Evolutionary conservation across 1,140 invertebrate genomes (phyloP).

Genomic region (Ostrea edulis): DNA sequence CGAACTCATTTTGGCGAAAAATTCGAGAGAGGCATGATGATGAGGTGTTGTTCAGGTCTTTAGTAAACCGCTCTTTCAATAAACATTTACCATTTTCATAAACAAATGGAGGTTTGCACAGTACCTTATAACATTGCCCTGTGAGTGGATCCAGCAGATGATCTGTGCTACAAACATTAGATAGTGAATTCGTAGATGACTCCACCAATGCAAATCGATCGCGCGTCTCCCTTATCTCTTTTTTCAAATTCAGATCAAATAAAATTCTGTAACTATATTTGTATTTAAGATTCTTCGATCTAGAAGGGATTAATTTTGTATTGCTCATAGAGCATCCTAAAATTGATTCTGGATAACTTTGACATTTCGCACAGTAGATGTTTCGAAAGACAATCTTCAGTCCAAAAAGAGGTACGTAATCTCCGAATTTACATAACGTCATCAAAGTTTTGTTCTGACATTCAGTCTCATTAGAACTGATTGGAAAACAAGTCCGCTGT

Average conservation of each 20-base stretch:
- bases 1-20: conserved; percentile 50
- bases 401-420: conserved; percentile 38
- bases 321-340: conserved; percentile 38
- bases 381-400: conserved; percentile 41
- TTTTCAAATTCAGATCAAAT: conserved; percentile 42
- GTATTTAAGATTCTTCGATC: conserved; percentile 27
- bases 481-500: conserved; percentile 46
- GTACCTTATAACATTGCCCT: conserved; percentile 56
- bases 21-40: conserved; percentile 3
- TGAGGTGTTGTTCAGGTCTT: neutral
- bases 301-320: conserved; percentile 4
- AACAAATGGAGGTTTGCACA: conserved; percentile 49
- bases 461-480: neutral
- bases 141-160: conserved; percentile 65
- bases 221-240: neutral
- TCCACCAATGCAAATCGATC: neutral
- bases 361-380: conserved; percentile 48
- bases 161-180: conserved; percentile 47
- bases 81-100: conserved; percentile 53
- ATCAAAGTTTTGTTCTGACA: neutral
- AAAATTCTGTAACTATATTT: conserved; percentile 52
- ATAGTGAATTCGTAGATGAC: neutral
- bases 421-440: neutral
- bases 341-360: conserved; percentile 34
- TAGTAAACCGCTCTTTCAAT: neutral